These are phyloP conservation scores for Drosophila pandora DNA, from an alignment of 1,140 invertebrate species.

Conservation along the genomic window DNA sequence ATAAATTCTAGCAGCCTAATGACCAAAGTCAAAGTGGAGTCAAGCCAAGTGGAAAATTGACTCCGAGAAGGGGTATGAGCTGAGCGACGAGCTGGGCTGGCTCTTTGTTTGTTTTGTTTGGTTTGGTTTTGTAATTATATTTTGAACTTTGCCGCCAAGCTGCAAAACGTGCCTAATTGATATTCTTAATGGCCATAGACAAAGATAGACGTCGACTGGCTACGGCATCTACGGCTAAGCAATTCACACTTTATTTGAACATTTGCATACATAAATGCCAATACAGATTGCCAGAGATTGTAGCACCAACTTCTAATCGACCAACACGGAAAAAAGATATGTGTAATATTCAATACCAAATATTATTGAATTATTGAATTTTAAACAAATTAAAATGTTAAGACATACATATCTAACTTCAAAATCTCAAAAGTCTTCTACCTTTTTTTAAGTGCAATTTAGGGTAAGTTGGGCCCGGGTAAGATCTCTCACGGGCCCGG, in stretches of 20 bases:
- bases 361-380: no score
- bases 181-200: constrained; percentile 55
- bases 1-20: constrained; percentile 57
- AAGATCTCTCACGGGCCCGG: constrained; percentile 37
- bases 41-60: constrained; percentile 59
- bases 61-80: constrained; percentile 28
- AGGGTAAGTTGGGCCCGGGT: not conserved
- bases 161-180: constrained; percentile 67
- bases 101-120: constrained; percentile 44
- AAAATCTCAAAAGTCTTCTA: no score
- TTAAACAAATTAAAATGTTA: no score
- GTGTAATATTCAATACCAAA: no score
- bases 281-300: constrained; percentile 60
- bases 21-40: constrained; percentile 45
- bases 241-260: constrained; percentile 70
- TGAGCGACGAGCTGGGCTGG: constrained; percentile 3
- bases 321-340: not conserved
- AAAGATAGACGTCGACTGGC: constrained; percentile 22
- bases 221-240: constrained; percentile 28
- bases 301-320: constrained; percentile 58
- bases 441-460: constrained; percentile 4
- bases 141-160: constrained; percentile 57
- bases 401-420: no score
- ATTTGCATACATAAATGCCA: constrained; percentile 70
- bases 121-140: constrained; percentile 55